Conservation (phyloP, 2,797 vertebrate species). For the Sylvilagus floridanus region DNA sequence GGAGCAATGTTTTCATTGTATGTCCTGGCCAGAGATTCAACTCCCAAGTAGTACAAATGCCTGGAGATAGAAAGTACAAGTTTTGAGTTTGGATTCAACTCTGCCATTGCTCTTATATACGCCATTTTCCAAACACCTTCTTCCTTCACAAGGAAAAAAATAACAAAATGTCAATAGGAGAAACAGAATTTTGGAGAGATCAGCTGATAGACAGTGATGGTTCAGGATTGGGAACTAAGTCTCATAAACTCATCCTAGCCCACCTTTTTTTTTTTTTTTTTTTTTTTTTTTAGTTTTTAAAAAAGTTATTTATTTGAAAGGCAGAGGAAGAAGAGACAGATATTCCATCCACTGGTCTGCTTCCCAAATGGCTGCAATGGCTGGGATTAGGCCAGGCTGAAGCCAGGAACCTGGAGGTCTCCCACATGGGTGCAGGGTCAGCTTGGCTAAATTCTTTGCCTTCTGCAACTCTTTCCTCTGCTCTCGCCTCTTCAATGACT, state of each 20-base stretch:
- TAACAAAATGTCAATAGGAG: constrained; percentile 21
- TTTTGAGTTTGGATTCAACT: not conserved
- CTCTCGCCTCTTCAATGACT: not conserved
- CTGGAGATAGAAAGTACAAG: not conserved
- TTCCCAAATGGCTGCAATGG: too few species aligned
- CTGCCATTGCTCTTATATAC: not conserved
- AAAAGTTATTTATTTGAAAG: too few species aligned
- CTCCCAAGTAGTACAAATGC: not conserved
- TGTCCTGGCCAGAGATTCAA: constrained; percentile 22
- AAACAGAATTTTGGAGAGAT: constrained; percentile 41
- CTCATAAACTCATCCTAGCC: not conserved
- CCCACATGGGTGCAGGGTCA: too few species aligned
- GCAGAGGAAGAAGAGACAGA: too few species aligned
- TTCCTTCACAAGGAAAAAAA: constrained; percentile 3
- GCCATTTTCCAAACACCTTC: not conserved
- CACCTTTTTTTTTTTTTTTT: constrained; percentile 20
- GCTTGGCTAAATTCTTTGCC: not conserved
- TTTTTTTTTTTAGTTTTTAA: not conserved
- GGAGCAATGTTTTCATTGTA: not conserved
- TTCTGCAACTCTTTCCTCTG: not conserved
- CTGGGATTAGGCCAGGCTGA: too few species aligned
- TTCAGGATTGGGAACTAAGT: not conserved
- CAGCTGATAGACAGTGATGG: not conserved
- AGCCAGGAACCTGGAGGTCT: too few species aligned
- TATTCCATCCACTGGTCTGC: too few species aligned